Conservation (phyloP, 1,140 invertebrate species). For the Neelides sp. region DNA sequence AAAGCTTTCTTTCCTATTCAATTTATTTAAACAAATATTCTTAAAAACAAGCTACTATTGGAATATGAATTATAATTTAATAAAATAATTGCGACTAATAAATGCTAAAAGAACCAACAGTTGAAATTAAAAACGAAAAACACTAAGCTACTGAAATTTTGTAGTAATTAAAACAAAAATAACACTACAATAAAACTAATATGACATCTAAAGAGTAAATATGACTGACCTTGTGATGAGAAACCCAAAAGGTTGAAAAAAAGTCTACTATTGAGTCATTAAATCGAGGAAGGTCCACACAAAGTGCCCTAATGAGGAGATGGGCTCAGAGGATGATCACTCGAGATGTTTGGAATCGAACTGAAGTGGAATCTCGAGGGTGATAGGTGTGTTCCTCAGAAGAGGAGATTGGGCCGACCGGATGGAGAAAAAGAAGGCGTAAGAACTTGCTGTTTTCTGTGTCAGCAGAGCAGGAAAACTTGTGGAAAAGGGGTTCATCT, state of each 20-base stretch:
- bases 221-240: background rate
- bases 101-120: background rate
- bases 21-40: background rate
- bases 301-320: background rate
- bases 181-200: too few species aligned
- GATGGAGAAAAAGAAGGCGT: conserved; percentile 23
- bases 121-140: background rate
- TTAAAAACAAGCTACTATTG: background rate
- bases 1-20: too few species aligned
- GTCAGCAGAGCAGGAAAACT: conserved; percentile 32
- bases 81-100: background rate
- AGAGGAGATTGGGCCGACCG: conserved; percentile 19
- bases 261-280: background rate
- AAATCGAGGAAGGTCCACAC: background rate
- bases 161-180: too few species aligned
- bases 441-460: conserved; percentile 29
- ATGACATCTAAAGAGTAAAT: too few species aligned
- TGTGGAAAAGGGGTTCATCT: too few species aligned
- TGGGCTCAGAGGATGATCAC: background rate
- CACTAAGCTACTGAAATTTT: background rate
- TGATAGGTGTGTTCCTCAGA: background rate
- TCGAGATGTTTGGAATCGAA: background rate
- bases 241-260: background rate
- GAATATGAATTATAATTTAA: background rate
- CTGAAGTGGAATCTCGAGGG: background rate